Evolutionary conservation across 2,113 vertebrate species (phyloP), one percentile per base, ranked within the genome.

Genomic region (Ceuthmochares aereus): DNA sequence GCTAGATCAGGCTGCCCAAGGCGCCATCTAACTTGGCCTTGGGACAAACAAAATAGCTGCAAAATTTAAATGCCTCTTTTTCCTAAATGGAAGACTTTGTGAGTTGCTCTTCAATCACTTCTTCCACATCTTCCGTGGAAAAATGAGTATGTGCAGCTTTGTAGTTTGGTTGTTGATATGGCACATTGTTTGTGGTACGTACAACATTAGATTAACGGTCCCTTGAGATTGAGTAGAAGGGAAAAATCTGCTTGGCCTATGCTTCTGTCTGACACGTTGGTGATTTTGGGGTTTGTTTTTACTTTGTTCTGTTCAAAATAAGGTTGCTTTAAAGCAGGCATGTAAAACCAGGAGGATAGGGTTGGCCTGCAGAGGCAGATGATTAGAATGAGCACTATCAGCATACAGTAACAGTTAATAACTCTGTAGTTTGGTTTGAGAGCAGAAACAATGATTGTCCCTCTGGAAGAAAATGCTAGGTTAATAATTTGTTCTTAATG

Each of bases 131-230:
- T 40, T 40, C 40, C 40, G 51, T n/a, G 49, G 32, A 21, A 55
- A 73, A 56, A 2, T 9, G 36, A 58, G 55, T 14, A 6, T 7
- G 0, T 32, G n/a, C 14, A 14, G 34, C 29, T 2, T 6, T 34
- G 20, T 52, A 45, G 32, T 14, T 64, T 64, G 32, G 43, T 43
- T 9, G 1, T 18, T 88, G 67, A 16, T 9, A 6, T 4, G 56
- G 63, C 19, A 5, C 14, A 0, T 9, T 45, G 22, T 12, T 25
- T 62, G 13, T 64, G 79, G 64, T 80, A 43, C 0, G 0, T 66
- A 32, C 7, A 9, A 51, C 4, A 0, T 51, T 25, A 43, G 52
- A 11, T 27, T 12, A 60, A 30, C 20, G 7, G 11, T 36, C 20
- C 25, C 51, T 76, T 42, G 51, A 29, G 88, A 49, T n/a, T 43